Evolutionary conservation across 2,113 vertebrate species (phyloP).

Genomic region (Carassius gibelio): DNA sequence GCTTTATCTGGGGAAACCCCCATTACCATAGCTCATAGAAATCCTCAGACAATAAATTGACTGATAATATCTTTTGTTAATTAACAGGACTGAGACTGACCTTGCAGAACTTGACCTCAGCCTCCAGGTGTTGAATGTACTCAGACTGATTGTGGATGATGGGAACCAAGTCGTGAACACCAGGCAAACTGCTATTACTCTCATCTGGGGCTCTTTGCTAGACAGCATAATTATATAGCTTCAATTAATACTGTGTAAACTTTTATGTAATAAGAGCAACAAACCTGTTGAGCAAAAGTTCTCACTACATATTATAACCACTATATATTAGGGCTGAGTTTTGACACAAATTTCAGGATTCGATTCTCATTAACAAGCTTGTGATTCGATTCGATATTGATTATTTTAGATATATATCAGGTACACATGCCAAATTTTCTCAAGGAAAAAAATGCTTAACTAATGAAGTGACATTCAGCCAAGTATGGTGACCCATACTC

Average conservation of each 20-base stretch:
- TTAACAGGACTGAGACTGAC: conserved; percentile 71
- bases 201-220: conserved; percentile 71
- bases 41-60: background rate
- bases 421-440: too few species aligned
- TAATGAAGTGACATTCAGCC: too few species aligned
- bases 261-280: too few species aligned
- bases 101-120: conserved; percentile 94
- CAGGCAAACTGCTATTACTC: conserved; percentile 61
- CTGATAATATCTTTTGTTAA: conserved; percentile 4
- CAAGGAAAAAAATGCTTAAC: too few species aligned
- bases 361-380: too few species aligned
- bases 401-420: too few species aligned
- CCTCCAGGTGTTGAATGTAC: conserved; percentile 92
- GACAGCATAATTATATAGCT: background rate
- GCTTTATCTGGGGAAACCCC: background rate
- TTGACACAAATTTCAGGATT: too few species aligned
- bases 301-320: too few species aligned
- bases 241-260: background rate
- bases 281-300: too few species aligned
- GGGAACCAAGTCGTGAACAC: conserved; percentile 82
- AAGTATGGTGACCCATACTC: too few species aligned
- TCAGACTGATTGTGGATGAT: conserved; percentile 87
- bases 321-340: background rate
- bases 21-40: background rate
- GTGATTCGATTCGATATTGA: too few species aligned